Base-by-base conservation (phyloP, 2,113 vertebrate species). In the Stigmatopora nigra region DNA sequence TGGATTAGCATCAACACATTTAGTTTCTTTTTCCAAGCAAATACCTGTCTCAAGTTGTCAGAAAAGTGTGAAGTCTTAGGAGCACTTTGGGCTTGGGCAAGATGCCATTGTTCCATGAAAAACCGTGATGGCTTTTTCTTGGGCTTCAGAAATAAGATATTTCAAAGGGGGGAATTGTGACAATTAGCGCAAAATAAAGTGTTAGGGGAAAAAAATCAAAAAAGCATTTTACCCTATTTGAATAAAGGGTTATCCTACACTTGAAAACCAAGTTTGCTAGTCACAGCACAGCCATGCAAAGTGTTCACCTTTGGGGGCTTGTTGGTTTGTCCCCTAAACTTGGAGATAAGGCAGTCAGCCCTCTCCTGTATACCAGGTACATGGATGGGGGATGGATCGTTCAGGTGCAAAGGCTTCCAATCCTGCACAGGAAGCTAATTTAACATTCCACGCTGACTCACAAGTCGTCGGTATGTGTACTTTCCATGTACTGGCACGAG, bases 11-110 rank as follows among this genome's bases (percentile, higher is more conserved):
- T 65, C 65, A 70, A 47, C 0, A n/a, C 75, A 72, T 64, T 57
- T 16, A 71, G 68, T 59, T 67, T 61, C 51, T 11, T 20, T 35
- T 45, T 47, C n/a, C n/a, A 62, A 20, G 63, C 4, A 10, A 84
- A 91, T 96, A 98, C 97, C 96, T 98, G 94, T 88, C 93, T 91
- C 47, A 91, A 84, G 16, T 88, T 88, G 85, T 92, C 91, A 45
- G 92, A 89, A 16, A 93, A 92, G 72, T 86, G 89, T 73, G 90
- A 89, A 2, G 91, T 89, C 61, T 84, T 86, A 6, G 92, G 87
- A 72, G 68, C 88, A 80, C 65, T 89, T 89, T 80, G 80, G 63
- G 73, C 49, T 64, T 84, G 78, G 71, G 92, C 90, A 72, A 90
- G 91, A 73, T 92, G 91, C 96, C 94, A 95, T 75, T 94, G 93